Conservation (phyloP, 2,797 vertebrate species). For the Enoplosus armatus region DNA sequence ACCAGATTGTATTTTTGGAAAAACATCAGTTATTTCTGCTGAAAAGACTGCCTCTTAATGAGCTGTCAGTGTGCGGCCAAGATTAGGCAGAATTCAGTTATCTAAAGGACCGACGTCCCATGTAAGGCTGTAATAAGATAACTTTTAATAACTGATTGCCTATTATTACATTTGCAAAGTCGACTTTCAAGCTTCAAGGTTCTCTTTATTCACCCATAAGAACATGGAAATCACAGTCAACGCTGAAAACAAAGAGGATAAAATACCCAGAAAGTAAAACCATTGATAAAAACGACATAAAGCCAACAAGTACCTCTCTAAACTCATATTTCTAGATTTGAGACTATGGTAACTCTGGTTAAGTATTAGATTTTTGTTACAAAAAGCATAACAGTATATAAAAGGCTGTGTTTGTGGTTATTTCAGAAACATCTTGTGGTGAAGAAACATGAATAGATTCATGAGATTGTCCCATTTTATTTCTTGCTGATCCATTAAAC, state of each 20-base stretch:
- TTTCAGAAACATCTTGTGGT: background rate
- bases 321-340: background rate
- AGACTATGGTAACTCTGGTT: too few species aligned
- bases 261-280: background rate
- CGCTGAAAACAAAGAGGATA: background rate
- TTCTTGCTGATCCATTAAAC: too few species aligned
- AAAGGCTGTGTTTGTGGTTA: background rate
- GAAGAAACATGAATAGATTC: too few species aligned
- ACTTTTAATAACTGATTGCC: background rate
- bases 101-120: background rate
- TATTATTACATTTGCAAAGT: background rate
- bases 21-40: background rate
- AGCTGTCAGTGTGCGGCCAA: background rate
- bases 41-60: background rate
- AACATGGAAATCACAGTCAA: background rate
- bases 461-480: too few species aligned
- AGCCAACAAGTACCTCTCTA: background rate
- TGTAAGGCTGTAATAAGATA: background rate
- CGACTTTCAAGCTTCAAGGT: background rate
- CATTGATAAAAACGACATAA: background rate
- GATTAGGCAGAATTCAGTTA: background rate
- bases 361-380: too few species aligned
- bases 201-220: background rate
- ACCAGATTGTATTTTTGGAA: background rate
- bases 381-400: background rate